phyloP scores from a whole-genome alignment of 2,113 vertebrate genomes.

The Narcine bancroftii region DNA sequence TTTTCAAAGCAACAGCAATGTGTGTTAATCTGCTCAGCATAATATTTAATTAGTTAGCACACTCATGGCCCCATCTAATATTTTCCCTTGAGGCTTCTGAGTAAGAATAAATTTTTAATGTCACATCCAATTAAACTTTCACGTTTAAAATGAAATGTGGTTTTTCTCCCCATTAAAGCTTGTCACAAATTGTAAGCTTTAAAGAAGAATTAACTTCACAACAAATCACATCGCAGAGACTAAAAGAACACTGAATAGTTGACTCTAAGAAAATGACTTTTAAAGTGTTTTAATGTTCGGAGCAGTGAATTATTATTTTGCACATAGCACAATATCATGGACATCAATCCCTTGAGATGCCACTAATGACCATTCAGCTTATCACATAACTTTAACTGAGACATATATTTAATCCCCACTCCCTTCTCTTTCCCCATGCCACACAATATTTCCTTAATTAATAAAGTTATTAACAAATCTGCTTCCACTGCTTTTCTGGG shows the following conservation, averaged over 20 bases:
- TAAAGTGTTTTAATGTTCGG: neutral
- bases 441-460: neutral
- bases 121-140: slow-evolving; percentile 23
- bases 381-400: too few species aligned
- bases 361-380: neutral
- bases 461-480: neutral
- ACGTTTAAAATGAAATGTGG: slow-evolving; percentile 24
- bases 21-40: slow-evolving; percentile 7
- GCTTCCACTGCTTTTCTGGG: neutral
- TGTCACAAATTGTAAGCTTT: slow-evolving; percentile 24
- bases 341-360: neutral
- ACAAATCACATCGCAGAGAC: neutral
- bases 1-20: neutral
- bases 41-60: neutral
- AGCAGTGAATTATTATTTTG: neutral
- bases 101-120: slow-evolving; percentile 20
- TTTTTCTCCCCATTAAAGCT: neutral
- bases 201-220: neutral
- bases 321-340: neutral
- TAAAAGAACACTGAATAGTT: neutral
- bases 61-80: slow-evolving; percentile 1
- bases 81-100: slow-evolving; percentile 16
- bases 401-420: neutral
- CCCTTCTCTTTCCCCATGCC: neutral
- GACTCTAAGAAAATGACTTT: neutral